Percentiles rank a stretch among this genome's conserved stretches.
Evolutionary conservation across 2,888 invertebrate genomes (phyloP).

Genomic region (Schizotus pectinicornis): DNA sequence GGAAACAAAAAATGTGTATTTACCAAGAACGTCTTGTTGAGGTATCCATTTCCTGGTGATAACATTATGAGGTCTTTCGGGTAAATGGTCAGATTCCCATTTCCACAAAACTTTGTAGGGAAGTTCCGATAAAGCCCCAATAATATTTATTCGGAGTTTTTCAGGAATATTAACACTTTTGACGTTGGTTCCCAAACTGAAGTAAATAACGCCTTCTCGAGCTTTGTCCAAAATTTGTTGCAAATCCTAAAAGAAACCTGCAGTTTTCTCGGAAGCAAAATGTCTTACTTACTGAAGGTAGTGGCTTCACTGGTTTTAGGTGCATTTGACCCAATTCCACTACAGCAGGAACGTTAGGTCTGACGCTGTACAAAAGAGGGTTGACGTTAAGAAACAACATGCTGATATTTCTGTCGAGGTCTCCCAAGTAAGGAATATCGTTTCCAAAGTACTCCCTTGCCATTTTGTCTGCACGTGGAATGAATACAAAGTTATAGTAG

Average conservation of each 20-base stretch:
- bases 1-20: neutral
- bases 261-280: neutral
- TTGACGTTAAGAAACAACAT: slow-evolving; percentile 48
- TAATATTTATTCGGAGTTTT: slow-evolving; percentile 22
- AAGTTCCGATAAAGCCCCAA: slow-evolving; percentile 28
- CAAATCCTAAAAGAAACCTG: slow-evolving; percentile 40
- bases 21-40: slow-evolving; percentile 38
- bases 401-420: slow-evolving; percentile 49
- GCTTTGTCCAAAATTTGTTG: slow-evolving; percentile 45
- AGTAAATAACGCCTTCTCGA: slow-evolving; percentile 47
- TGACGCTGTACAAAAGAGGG: slow-evolving; percentile 45
- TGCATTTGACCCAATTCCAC: slow-evolving; percentile 48
- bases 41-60: slow-evolving; percentile 38
- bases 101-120: slow-evolving; percentile 36
- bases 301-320: slow-evolving; percentile 40
- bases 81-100: slow-evolving; percentile 34
- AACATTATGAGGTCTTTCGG: slow-evolving; percentile 31
- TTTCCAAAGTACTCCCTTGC: slow-evolving; percentile 49
- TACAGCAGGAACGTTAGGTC: slow-evolving; percentile 49
- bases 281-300: slow-evolving; percentile 45
- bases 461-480: slow-evolving; percentile 43
- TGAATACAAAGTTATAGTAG: slow-evolving; percentile 24
- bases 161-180: slow-evolving; percentile 28
- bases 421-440: slow-evolving; percentile 48
- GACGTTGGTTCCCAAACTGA: slow-evolving; percentile 52